Evolutionary conservation across 1,140 invertebrate genomes (phyloP), one percentile per base, ranked within the genome.

Genomic region (Luehdorfia chinensis): DNA sequence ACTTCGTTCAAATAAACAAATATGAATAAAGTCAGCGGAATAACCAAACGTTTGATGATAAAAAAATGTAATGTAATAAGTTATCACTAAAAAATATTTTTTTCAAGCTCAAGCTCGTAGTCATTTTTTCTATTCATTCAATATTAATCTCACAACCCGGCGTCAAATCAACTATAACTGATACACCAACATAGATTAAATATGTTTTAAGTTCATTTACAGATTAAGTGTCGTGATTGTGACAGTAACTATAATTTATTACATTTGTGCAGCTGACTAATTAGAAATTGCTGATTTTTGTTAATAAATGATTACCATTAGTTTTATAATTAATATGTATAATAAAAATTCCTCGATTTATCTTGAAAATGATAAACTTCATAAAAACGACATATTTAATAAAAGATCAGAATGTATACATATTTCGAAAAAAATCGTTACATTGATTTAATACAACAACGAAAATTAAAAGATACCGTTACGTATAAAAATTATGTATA

Each of bases 401-500:
- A 21, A 3, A 21, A 21, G 19, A n/a, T n/a, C n/a, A n/a, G n/a
- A n/a, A n/a, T n/a, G n/a, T 21, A 3, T 21, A 21, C 19, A 21
- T 3, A 21, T 21, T 21, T 21, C 2, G 6, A 21, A 21, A 21
- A 21, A 6, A 3, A 6, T 21, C 19, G 19, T 21, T 21, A 21
- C 19, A 3, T 2, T 21, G 19, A n/a, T n/a, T n/a, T n/a, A n/a
- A n/a, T n/a, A n/a, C n/a, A n/a, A n/a, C n/a, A n/a, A n/a, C n/a
- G n/a, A n/a, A n/a, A n/a, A n/a, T n/a, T n/a, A n/a, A n/a, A n/a
- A n/a, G 48, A 43, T 39, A 74, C 69, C 59, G 71, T 74, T 75
- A 75, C 41, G 54, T 59, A 63, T 55, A 54, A 66, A 75, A 69
- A 63, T 67, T 69, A 76, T 68, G 32, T 52, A 59, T 30, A 41